A percentile compares a stretch with the other conserved stretches of the same genome.
These are phyloP conservation scores for Myripristis jacobus DNA, from an alignment of 2,797 vertebrate species.

Conservation along the genomic window DNA sequence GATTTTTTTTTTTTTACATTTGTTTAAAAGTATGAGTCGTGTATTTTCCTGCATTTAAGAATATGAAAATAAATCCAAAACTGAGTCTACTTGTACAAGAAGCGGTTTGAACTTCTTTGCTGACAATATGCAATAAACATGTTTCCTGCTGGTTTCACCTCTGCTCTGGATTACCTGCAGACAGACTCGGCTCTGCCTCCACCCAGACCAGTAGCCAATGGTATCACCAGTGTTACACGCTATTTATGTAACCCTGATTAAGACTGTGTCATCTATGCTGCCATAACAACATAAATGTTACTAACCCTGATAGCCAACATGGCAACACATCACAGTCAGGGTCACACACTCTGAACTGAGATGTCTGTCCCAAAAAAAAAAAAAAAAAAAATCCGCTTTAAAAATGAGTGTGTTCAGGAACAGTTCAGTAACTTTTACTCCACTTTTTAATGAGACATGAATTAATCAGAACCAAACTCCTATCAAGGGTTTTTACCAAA, in stretches of 20 bases:
- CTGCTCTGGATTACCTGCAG: background rate
- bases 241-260: background rate
- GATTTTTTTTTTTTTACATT: slow-evolving; percentile 59
- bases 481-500: no score
- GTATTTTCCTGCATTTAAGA: slow-evolving; percentile 46
- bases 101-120: slow-evolving; percentile 6
- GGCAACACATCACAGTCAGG: background rate
- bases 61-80: slow-evolving; percentile 67
- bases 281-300: background rate
- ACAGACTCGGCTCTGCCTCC: background rate
- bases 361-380: no score
- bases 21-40: slow-evolving; percentile 50
- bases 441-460: no score
- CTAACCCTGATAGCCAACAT: no score
- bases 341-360: background rate
- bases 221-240: background rate
- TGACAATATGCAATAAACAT: no score
- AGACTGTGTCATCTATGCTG: background rate
- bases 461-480: no score
- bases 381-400: no score
- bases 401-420: no score
- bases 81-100: slow-evolving; percentile 7
- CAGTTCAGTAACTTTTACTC: no score
- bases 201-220: background rate
- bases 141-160: background rate